These are phyloP conservation scores for Drosophila barbarae DNA, from an alignment of 2,888 invertebrate genomes.

Conservation along the genomic window DNA sequence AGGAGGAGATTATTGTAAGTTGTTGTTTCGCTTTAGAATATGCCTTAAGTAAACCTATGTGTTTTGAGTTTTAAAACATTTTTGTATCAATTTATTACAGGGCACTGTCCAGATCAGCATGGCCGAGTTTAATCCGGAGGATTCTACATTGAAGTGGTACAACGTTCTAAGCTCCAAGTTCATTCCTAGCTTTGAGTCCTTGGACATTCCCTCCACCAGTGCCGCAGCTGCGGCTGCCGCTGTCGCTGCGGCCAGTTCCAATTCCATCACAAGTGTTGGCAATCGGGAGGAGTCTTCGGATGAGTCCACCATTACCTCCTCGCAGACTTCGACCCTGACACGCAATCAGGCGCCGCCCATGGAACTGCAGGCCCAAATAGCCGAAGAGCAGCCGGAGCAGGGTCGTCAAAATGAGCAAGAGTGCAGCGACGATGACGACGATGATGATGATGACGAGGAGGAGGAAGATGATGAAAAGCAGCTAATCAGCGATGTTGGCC, in stretches of 20 bases:
- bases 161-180: slow-evolving; percentile 93
- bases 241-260: slow-evolving; percentile 51
- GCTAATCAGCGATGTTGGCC: slow-evolving; percentile 69
- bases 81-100: slow-evolving; percentile 80
- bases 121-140: slow-evolving; percentile 94
- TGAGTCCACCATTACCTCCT: slow-evolving; percentile 97
- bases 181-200: slow-evolving; percentile 82
- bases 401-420: slow-evolving; percentile 80
- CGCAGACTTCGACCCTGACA: slow-evolving; percentile 96
- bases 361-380: slow-evolving; percentile 81
- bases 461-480: slow-evolving; percentile 82
- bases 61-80: neutral
- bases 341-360: slow-evolving; percentile 88
- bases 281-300: slow-evolving; percentile 94
- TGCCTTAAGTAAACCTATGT: neutral
- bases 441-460: slow-evolving; percentile 82
- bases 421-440: slow-evolving; percentile 82
- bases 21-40: no score
- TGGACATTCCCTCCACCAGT: slow-evolving; percentile 77
- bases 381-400: slow-evolving; percentile 77
- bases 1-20: slow-evolving; percentile 92
- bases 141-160: slow-evolving; percentile 93
- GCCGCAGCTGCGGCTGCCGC: slow-evolving; percentile 74
- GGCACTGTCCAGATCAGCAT: slow-evolving; percentile 97
- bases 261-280: slow-evolving; percentile 32